Conservation (phyloP, 1,140 invertebrate species). For the Dinothrombium tinctorium region DNA sequence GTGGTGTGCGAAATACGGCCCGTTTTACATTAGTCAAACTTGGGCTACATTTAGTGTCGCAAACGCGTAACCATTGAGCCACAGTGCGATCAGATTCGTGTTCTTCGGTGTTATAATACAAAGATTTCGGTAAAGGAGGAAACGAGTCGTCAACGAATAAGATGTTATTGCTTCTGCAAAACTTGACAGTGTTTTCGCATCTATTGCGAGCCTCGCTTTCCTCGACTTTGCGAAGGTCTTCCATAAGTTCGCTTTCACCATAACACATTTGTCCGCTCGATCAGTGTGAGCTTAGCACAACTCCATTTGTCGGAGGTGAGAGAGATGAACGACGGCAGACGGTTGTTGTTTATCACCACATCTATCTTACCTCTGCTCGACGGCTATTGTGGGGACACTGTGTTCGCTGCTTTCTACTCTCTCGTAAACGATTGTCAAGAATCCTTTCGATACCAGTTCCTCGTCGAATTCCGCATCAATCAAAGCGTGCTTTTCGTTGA, state of each 20-base stretch:
- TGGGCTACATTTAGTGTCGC: constrained; percentile 46
- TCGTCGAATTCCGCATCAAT: too few species aligned
- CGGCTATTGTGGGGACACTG: too few species aligned
- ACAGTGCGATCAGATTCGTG: constrained; percentile 27
- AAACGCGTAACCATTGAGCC: constrained; percentile 54
- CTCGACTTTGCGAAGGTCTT: constrained; percentile 48
- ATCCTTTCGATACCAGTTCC: too few species aligned
- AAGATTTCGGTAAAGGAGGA: constrained; percentile 54
- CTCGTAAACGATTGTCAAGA: too few species aligned
- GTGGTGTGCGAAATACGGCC: constrained; percentile 70
- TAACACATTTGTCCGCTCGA: too few species aligned
- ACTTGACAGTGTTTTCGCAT: constrained; percentile 58
- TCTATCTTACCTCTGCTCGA: too few species aligned
- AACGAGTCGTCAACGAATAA: constrained; percentile 82
- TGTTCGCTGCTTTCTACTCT: too few species aligned
- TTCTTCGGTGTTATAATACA: constrained; percentile 46
- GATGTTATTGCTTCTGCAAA: constrained; percentile 56
- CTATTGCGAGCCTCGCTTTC: constrained; percentile 54
- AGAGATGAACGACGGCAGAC: too few species aligned
- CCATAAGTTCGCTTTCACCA: constrained; percentile 51
- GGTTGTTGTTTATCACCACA: too few species aligned
- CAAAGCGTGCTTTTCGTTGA: too few species aligned
- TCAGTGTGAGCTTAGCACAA: too few species aligned
- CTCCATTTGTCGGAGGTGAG: too few species aligned
- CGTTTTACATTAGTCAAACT: constrained; percentile 30